phyloP scores from a whole-genome alignment of 1,140 invertebrate species.

The Branchinecta lindahli region DNA sequence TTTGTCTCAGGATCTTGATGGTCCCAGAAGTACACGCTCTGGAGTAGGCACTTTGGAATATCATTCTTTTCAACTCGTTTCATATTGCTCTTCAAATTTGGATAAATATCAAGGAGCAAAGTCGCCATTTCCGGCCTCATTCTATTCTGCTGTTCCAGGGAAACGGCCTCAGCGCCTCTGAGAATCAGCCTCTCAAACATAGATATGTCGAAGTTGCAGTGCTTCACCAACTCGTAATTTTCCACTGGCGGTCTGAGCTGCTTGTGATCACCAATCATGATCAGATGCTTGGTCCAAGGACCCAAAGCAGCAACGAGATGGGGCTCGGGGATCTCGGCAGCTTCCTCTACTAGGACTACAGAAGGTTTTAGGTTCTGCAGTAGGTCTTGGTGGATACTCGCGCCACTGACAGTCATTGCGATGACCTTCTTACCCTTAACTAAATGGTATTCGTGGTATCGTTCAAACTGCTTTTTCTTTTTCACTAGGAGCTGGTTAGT shows the following conservation, averaged over 20 bases:
- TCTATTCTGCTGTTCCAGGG: slow-evolving; percentile 20
- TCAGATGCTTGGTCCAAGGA: slow-evolving; percentile 32
- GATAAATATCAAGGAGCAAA: slow-evolving; percentile 20
- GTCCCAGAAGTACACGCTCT: slow-evolving; percentile 14
- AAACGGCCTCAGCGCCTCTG: slow-evolving; percentile 20
- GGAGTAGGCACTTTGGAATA: slow-evolving; percentile 2
- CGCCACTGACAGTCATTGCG: slow-evolving; percentile 38
- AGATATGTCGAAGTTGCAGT: slow-evolving; percentile 27
- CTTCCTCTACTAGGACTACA: slow-evolving; percentile 35
- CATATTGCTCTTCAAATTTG: slow-evolving; percentile 11
- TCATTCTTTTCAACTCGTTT: background rate
- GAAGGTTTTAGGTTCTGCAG: slow-evolving; percentile 30
- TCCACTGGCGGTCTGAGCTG: slow-evolving; percentile 26
- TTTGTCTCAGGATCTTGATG: background rate
- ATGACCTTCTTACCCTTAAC: slow-evolving; percentile 24
- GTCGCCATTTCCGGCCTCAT: slow-evolving; percentile 26
- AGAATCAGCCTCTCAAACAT: slow-evolving; percentile 28
- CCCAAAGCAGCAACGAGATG: slow-evolving; percentile 33
- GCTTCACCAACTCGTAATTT: slow-evolving; percentile 22
- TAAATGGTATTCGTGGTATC: slow-evolving; percentile 12
- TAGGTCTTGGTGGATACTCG: slow-evolving; percentile 29
- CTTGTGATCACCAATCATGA: slow-evolving; percentile 30
- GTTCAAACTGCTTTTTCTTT: slow-evolving; percentile 13
- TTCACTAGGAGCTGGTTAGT: background rate
- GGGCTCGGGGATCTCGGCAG: slow-evolving; percentile 36